A percentile compares a stretch with the other conserved stretches of the same genome.
Evolutionary conservation across 1,140 invertebrate genomes (phyloP).

Genomic region (Drosophila jambulina): DNA sequence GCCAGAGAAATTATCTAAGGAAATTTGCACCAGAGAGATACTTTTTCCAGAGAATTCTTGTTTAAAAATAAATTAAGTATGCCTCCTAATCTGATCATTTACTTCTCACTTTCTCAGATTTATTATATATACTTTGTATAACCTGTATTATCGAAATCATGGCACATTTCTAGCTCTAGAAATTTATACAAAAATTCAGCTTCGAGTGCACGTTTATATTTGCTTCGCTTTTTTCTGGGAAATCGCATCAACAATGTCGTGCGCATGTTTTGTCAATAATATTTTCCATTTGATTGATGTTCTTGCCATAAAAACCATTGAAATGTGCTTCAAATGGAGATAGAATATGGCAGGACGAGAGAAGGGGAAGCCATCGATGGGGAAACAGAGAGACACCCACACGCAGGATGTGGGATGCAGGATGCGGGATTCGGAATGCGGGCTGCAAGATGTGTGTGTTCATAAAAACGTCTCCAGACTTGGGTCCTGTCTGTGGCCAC

Average conservation of each 20-base stretch:
- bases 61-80: not conserved
- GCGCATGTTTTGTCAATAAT: slow-evolving; percentile 81
- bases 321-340: slow-evolving; percentile 78
- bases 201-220: slow-evolving; percentile 28
- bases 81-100: too few species aligned
- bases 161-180: slow-evolving; percentile 7
- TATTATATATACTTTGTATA: not conserved
- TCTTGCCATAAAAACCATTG: slow-evolving; percentile 80
- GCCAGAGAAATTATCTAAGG: too few species aligned
- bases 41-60: not conserved
- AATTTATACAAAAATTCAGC: not conserved
- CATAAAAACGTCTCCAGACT: slow-evolving; percentile 63
- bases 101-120: not conserved
- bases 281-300: slow-evolving; percentile 81
- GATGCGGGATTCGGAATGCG: not conserved
- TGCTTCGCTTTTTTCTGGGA: slow-evolving; percentile 44
- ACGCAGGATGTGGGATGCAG: not conserved
- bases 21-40: too few species aligned
- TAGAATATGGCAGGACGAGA: slow-evolving; percentile 42
- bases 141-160: not conserved
- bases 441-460: slow-evolving; percentile 33
- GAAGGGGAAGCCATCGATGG: slow-evolving; percentile 14
- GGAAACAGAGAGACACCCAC: slow-evolving; percentile 1
- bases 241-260: slow-evolving; percentile 62
- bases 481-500: slow-evolving; percentile 32